phyloP scores from a whole-genome alignment of 2,888 invertebrate species.

The Anaspis maculata region DNA sequence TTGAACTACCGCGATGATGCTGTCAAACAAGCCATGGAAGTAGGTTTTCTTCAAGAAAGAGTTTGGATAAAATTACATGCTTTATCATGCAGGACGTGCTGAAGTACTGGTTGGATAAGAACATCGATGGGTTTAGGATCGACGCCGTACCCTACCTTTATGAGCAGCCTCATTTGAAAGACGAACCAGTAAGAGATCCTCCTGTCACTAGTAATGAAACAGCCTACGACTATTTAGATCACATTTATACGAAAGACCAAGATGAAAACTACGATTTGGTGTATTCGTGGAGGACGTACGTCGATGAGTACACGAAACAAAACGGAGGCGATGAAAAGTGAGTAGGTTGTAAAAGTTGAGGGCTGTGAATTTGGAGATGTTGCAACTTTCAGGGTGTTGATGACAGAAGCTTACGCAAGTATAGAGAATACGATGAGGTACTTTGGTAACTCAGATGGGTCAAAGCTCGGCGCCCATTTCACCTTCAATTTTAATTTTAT shows the following conservation, averaged over 20 bases:
- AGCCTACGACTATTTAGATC: conserved; percentile 48
- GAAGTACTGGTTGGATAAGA: conserved; percentile 72
- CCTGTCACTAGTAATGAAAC: conserved; percentile 47
- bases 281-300: conserved; percentile 54
- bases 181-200: conserved; percentile 40
- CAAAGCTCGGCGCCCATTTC: conserved; percentile 56
- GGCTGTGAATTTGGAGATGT: too few species aligned
- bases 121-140: conserved; percentile 80
- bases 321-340: conserved; percentile 38
- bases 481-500: conserved; percentile 74
- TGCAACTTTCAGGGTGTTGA: too few species aligned
- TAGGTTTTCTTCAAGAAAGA: conserved; percentile 13
- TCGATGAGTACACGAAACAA: conserved; percentile 48
- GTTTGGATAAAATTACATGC: too few species aligned
- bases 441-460: conserved; percentile 50
- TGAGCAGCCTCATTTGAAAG: conserved; percentile 36
- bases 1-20: conserved; percentile 66
- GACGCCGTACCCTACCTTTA: conserved; percentile 56
- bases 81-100: conserved; percentile 51
- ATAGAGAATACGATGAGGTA: conserved; percentile 54
- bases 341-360: too few species aligned
- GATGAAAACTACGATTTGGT: conserved; percentile 56
- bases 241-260: conserved; percentile 52
- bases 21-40: conserved; percentile 59
- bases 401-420: conserved; percentile 67